These are phyloP conservation scores for Tetragnatha versicolor DNA, from an alignment of 1,140 invertebrate genomes.

Conservation along the genomic window DNA sequence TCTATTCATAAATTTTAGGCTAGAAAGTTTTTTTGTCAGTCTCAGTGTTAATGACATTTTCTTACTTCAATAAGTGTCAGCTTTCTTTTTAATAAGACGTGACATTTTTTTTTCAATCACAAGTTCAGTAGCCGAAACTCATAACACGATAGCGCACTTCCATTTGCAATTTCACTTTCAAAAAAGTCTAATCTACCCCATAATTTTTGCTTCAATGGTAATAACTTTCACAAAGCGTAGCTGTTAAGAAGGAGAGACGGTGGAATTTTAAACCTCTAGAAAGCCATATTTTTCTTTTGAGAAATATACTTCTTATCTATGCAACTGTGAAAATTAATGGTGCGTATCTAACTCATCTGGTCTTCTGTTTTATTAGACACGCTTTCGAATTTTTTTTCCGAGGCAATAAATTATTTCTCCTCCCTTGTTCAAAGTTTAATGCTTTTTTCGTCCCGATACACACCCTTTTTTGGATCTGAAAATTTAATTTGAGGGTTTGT, in stretches of 20 bases:
- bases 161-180: too few species aligned
- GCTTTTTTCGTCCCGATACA: constrained; percentile 33
- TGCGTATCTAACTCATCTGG: constrained; percentile 37
- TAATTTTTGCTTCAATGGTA: constrained; percentile 33
- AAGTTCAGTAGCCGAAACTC: too few species aligned
- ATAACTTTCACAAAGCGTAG: constrained; percentile 36
- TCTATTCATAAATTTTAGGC: too few species aligned
- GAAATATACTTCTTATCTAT: constrained; percentile 19
- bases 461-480: constrained; percentile 7
- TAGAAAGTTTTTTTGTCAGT: too few species aligned
- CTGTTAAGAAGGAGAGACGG: too few species aligned
- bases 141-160: too few species aligned
- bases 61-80: too few species aligned
- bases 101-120: too few species aligned
- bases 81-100: too few species aligned
- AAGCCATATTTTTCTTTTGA: constrained; percentile 7
- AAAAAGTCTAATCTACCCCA: constrained; percentile 47
- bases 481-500: constrained; percentile 29
- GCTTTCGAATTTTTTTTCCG: constrained; percentile 28
- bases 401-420: constrained; percentile 36
- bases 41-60: too few species aligned
- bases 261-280: constrained; percentile 32
- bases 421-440: constrained; percentile 23
- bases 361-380: constrained; percentile 35
- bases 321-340: constrained; percentile 42